phyloP scores from a whole-genome alignment of 2,888 invertebrate genomes.

The Pandemis heparana region DNA sequence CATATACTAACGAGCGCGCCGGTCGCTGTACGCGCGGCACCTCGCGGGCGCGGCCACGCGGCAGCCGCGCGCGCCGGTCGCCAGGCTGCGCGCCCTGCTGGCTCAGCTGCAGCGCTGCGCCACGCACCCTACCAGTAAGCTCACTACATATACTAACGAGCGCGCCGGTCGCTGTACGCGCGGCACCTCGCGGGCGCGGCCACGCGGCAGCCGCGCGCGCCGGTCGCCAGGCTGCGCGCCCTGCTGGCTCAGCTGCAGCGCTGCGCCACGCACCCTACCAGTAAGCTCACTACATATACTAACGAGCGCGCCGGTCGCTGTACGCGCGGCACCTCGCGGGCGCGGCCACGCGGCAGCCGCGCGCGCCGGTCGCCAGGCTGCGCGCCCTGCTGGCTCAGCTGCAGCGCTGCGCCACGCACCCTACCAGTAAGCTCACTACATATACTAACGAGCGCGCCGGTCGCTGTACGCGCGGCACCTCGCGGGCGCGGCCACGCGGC shows the following conservation, averaged over 20 bases:
- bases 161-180: constrained; percentile 78
- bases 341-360: constrained; percentile 96
- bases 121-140: constrained; percentile 65
- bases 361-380: constrained; percentile 96
- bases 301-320: constrained; percentile 75
- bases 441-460: constrained; percentile 77
- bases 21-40: constrained; percentile 77
- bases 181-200: constrained; percentile 88
- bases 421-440: constrained; percentile 60
- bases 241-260: constrained; percentile 89
- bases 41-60: constrained; percentile 92
- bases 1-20: constrained; percentile 76
- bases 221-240: constrained; percentile 94
- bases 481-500: constrained; percentile 92
- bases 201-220: constrained; percentile 96
- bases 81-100: constrained; percentile 93
- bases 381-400: constrained; percentile 91
- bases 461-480: constrained; percentile 77
- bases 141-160: too few species aligned
- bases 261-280: constrained; percentile 67
- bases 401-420: constrained; percentile 68
- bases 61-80: constrained; percentile 97
- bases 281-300: constrained; percentile 56
- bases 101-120: constrained; percentile 82
- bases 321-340: constrained; percentile 77